These are phyloP conservation scores for Alitta virens DNA, from an alignment of 2,888 invertebrate genomes.

Conservation along the genomic window DNA sequence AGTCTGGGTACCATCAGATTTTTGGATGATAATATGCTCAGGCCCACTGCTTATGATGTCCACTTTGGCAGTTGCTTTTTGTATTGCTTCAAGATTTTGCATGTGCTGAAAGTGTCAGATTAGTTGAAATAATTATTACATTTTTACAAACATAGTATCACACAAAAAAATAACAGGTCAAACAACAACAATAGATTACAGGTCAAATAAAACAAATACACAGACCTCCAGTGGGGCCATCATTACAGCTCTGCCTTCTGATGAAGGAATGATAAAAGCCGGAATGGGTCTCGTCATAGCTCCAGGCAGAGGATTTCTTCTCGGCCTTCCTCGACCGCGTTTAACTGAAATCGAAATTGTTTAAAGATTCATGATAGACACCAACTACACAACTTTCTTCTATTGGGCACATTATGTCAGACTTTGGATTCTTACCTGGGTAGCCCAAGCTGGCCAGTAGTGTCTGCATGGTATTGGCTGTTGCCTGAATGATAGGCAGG, in stretches of 20 bases:
- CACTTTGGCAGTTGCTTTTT: not conserved
- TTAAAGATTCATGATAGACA: too few relatives aligned
- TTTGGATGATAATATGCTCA: slow-evolving; percentile 11
- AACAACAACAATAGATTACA: too few relatives aligned
- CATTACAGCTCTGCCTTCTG: slow-evolving; percentile 53
- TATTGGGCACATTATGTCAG: too few relatives aligned
- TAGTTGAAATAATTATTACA: too few relatives aligned
- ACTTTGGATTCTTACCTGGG: slow-evolving; percentile 6
- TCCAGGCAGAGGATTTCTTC: slow-evolving; percentile 46
- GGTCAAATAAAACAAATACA: too few relatives aligned
- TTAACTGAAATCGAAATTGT: slow-evolving; percentile 43
- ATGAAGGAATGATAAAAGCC: slow-evolving; percentile 52
- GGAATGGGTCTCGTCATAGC: slow-evolving; percentile 39
- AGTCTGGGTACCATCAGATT: slow-evolving; percentile 21
- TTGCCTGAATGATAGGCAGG: not conserved
- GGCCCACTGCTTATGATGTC: not conserved
- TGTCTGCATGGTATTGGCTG: slow-evolving; percentile 25
- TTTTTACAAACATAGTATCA: too few relatives aligned
- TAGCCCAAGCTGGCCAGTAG: slow-evolving; percentile 27
- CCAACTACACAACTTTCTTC: too few relatives aligned
- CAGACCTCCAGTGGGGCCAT: slow-evolving; percentile 51
- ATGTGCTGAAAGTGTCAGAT: not conserved
- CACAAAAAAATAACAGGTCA: too few relatives aligned
- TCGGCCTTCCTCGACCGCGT: slow-evolving; percentile 52
- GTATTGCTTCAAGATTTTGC: not conserved